These are phyloP conservation scores for Pilophorus perplexus DNA, from an alignment of 2,888 invertebrate species.

Conservation along the genomic window DNA sequence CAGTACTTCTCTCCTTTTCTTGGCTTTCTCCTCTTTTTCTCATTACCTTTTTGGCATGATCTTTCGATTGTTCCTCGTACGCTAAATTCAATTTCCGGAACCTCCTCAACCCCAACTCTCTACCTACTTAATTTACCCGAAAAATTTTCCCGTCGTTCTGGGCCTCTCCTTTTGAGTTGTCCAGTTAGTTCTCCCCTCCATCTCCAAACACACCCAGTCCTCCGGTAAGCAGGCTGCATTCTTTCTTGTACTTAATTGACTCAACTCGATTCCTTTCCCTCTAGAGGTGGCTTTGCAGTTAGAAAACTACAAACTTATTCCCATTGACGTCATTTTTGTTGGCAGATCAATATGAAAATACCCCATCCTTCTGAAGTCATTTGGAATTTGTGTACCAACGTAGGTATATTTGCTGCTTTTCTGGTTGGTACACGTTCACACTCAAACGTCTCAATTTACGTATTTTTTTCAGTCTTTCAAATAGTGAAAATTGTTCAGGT, in stretches of 20 bases:
- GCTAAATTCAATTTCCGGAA: too few relatives aligned
- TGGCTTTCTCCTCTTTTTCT: conserved; percentile 36
- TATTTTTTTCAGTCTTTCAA: background rate
- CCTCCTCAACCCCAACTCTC: too few relatives aligned
- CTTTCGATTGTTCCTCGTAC: too few relatives aligned
- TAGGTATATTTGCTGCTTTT: too few relatives aligned
- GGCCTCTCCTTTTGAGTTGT: conserved; percentile 21
- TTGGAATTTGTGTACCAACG: too few relatives aligned
- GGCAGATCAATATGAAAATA: background rate
- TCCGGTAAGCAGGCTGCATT: conserved; percentile 15
- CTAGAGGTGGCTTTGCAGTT: conserved; percentile 21
- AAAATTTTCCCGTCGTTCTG: too few relatives aligned
- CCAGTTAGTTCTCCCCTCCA: conserved; percentile 25
- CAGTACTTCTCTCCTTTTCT: conserved; percentile 22
- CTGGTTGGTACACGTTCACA: too few relatives aligned
- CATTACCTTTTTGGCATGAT: background rate
- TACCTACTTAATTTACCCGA: too few relatives aligned
- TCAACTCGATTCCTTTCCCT: conserved; percentile 29
- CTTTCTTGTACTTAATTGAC: conserved; percentile 30
- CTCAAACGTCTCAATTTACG: too few relatives aligned
- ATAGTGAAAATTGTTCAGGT: too few relatives aligned
- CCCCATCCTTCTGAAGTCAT: too few relatives aligned
- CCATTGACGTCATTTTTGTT: conserved; percentile 16
- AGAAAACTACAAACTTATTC: conserved; percentile 7
- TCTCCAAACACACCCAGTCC: conserved; percentile 24